Conservation (phyloP, 37 sponge, comb jelly and placozoan genomes). For the Oopsacas minuta region DNA sequence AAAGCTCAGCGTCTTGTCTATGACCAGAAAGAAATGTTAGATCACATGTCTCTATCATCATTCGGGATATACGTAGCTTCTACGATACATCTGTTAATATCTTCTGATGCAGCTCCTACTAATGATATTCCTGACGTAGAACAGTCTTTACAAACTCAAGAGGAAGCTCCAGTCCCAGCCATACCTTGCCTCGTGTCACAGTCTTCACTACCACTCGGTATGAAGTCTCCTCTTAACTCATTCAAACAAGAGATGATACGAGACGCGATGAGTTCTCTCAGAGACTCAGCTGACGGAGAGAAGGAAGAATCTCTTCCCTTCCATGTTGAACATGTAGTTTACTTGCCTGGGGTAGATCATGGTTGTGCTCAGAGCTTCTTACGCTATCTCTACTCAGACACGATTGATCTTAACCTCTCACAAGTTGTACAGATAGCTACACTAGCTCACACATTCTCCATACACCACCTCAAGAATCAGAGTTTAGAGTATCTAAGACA, state of each 20-base stretch:
- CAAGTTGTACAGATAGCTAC: background rate
- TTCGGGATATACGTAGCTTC: constrained; percentile 16
- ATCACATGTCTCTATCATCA: background rate
- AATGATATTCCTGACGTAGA: background rate
- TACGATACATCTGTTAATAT: constrained; percentile 26
- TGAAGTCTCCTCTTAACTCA: constrained; percentile 1
- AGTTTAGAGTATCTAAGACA: background rate
- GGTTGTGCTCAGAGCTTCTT: background rate
- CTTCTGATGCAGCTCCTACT: background rate
- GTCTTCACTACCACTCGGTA: background rate
- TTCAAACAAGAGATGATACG: constrained; percentile 1
- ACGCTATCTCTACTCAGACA: constrained; percentile 11
- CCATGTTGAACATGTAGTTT: background rate
- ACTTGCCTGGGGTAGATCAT: background rate
- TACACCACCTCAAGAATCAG: background rate
- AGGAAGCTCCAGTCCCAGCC: background rate
- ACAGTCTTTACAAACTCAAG: background rate
- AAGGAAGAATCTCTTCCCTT: background rate
- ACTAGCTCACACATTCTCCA: constrained; percentile 1
- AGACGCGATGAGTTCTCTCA: constrained; percentile 7
- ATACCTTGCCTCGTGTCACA: background rate
- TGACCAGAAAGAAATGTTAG: background rate
- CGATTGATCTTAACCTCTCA: background rate
- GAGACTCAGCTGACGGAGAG: background rate
- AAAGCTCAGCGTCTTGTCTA: constrained; percentile 23